Base-by-base conservation (phyloP, 2,888 invertebrate species). In the Melipona beecheii region DNA sequence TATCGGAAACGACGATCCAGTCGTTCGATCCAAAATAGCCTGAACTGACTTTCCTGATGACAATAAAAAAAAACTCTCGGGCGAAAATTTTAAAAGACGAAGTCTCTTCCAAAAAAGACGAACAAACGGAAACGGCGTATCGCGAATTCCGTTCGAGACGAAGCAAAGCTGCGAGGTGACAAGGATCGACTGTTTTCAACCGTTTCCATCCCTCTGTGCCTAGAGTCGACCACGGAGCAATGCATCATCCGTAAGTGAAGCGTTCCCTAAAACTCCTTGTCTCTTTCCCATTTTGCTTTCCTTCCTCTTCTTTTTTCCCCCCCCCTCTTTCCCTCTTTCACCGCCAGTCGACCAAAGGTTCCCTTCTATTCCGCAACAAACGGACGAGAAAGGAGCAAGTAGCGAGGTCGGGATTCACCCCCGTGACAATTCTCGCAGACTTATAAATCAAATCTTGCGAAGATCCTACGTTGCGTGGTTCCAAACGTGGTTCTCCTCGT, bases 371-470 rank as follows among this genome's bases (percentile, higher is more conserved):
- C 77, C 72, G 56, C 64, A 62, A 74, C 64, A 52, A 78, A 76
- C 62, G 65, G 75, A 70, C 75, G 60, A 19, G 80, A 52, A 56
- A 75, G 72, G 66, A 52, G 69, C 73, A 11, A 17, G n/a, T 21
- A 21, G 70, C 50, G 62, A 65, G 65, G 52, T 68, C 65, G 65
- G 36, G 64, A 75, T 75, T 79, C 83, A 79, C 81, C 86, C 78
- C 85, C 83, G 76, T 78, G 75, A 84, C 86, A 84, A 84, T 83
- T 87, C 86, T 87, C 86, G 83, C 88, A 90, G 92, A 92, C 92
- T 92, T 92, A 93, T 93, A 93, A 93, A 93, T 93, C 93, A 93
- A 91, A 91, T 81, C 89, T 87, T 83, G 72, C 89, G 92, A 89
- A 91, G 92, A 92, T 92, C 89, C 89, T 86, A 78, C 85, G 85